Percentiles rank a stretch among this genome's conserved stretches.
Conservation (phyloP, 1,140 invertebrate genomes). For the Hermatobates lingyangjiaoensis region DNA sequence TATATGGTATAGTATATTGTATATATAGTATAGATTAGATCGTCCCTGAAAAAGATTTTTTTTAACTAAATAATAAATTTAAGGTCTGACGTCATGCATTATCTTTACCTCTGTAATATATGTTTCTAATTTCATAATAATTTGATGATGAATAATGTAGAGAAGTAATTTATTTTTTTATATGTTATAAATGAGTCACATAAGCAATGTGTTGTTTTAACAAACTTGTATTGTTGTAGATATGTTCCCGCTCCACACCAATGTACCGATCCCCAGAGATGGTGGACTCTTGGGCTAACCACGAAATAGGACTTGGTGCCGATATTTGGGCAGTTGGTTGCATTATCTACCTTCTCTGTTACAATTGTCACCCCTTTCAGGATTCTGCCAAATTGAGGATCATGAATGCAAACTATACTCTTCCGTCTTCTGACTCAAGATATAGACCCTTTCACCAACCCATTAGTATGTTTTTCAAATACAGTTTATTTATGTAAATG, state of each 20-base stretch:
- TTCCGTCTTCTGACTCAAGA: constrained; percentile 59
- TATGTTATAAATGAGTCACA: too few species aligned
- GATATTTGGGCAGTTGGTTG: constrained; percentile 98
- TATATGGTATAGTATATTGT: too few species aligned
- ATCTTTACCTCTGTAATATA: too few species aligned
- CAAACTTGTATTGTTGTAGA: constrained; percentile 26
- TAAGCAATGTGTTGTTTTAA: too few species aligned
- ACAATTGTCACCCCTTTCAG: constrained; percentile 89
- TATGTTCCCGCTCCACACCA: constrained; percentile 57
- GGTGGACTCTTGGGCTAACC: constrained; percentile 94
- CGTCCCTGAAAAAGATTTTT: too few species aligned
- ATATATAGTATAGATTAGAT: too few species aligned
- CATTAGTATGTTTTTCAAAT: constrained; percentile 68
- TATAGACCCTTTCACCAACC: constrained; percentile 76
- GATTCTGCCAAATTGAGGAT: constrained; percentile 90
- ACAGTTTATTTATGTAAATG: too few species aligned
- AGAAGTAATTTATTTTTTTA: not conserved
- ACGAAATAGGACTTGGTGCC: constrained; percentile 65
- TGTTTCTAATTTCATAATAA: too few species aligned
- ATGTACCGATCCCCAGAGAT: constrained; percentile 91
- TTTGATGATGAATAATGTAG: not conserved
- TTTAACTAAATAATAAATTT: too few species aligned
- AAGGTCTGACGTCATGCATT: too few species aligned
- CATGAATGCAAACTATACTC: constrained; percentile 83
- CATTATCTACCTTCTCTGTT: constrained; percentile 81